Evolutionary conservation across 2,797 vertebrate species (phyloP).

Genomic region (Peromyscus nudipes): DNA sequence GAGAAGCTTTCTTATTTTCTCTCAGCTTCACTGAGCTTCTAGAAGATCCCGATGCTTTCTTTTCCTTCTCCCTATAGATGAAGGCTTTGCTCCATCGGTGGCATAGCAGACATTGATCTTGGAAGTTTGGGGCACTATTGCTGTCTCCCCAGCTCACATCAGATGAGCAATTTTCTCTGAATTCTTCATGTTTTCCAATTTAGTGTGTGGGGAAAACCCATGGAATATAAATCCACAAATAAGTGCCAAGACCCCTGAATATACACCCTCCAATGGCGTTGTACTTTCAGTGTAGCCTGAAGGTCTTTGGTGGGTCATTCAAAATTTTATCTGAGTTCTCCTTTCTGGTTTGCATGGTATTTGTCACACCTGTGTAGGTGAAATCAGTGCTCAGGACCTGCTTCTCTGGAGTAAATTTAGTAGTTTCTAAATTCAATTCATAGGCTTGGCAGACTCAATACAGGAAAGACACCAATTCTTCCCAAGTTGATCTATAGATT

Average conservation of each 20-base stretch:
- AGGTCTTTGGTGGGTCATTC: background rate
- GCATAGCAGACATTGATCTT: background rate
- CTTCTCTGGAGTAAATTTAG: background rate
- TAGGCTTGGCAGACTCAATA: background rate
- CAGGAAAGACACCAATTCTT: background rate
- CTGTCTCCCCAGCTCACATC: background rate
- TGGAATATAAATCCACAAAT: background rate
- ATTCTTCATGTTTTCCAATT: background rate
- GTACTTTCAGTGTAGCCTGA: background rate
- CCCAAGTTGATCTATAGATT: background rate
- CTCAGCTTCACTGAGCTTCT: background rate
- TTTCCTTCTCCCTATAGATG: background rate
- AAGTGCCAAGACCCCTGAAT: background rate
- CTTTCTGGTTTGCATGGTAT: background rate
- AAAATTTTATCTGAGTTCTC: background rate
- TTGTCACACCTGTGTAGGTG: background rate
- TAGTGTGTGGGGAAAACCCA: background rate
- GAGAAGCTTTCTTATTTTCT: background rate
- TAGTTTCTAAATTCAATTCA: background rate
- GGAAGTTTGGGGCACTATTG: background rate
- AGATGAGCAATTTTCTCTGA: background rate
- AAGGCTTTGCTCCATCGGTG: background rate
- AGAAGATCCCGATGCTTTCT: background rate
- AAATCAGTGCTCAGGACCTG: background rate
- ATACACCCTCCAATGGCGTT: background rate